Evolutionary conservation across 2,888 invertebrate genomes (phyloP), one percentile per base, ranked within the genome.

Genomic region (Hypsopygia costalis): DNA sequence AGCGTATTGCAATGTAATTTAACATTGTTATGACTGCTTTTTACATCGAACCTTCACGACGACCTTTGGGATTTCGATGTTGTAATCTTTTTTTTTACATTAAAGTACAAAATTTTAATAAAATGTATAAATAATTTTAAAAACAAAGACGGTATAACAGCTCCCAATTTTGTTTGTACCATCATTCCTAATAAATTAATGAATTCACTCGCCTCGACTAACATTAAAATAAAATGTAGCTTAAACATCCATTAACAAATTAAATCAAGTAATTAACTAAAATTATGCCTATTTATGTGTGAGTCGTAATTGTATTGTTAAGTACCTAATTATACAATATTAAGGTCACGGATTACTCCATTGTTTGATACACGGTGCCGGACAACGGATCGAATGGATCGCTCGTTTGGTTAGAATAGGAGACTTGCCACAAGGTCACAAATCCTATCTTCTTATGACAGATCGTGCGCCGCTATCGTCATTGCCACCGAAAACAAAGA

Each of bases 331-430:
- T 69, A 69, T 57, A 74, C 72, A 71, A 68, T 66, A 65, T 69
- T 74, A 74, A 81, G 82, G 82, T 67, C 78, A 64, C 55, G 62
- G 68, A 69, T 67, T 66, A 67, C 69, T 80, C 72, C 74, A 81
- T 82, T 82, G 81, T 83, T 71, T 69, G 65, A 58, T 57, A 55
- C 65, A 36, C 41, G 44, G 35, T 40, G 43, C 40, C 35, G 49
- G 55, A 55, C 49, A 49, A 48, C 37, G 31, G 42, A 44, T 33
- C 33, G 45, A 49, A 50, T 52, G 36, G 38, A 41, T 44, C 36
- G 38, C 43, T 44, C 36, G 51, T 43, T 51, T 42, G 49, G 49
- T 43, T 50, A 47, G 46, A 51, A 45, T 49, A 47, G 46, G 45
- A 47, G 11, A 16, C 22, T 7, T 12, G 33, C 28, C 6, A 33